A percentile compares a stretch with the other conserved stretches of the same genome.
Evolutionary conservation across 2,797 vertebrate genomes (phyloP).

Genomic region (Gymnothorax reevesii): DNA sequence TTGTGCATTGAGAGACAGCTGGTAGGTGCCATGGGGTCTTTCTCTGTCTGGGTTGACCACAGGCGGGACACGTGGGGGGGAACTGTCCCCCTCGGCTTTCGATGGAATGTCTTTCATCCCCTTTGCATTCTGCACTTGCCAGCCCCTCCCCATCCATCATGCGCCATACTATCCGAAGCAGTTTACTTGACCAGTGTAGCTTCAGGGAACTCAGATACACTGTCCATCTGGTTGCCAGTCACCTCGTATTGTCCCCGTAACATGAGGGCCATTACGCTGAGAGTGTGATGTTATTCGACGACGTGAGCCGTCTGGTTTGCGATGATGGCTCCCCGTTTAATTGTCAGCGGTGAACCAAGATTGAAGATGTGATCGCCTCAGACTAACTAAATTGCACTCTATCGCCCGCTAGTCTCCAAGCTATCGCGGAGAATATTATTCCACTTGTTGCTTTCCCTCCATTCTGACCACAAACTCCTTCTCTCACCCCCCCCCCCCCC

Average conservation of each 20-base stretch:
- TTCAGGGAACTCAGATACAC: not conserved
- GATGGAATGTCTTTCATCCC: constrained; percentile 6
- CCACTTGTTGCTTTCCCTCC: constrained; percentile 6
- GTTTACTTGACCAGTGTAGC: not conserved
- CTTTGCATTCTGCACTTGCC: not conserved
- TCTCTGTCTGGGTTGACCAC: not conserved
- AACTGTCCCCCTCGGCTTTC: not conserved
- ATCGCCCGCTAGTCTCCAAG: not conserved
- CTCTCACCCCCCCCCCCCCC: not conserved
- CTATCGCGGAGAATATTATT: not conserved
- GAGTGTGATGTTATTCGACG: not conserved
- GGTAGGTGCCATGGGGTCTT: not conserved
- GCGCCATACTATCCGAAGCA: not conserved
- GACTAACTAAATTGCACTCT: not conserved
- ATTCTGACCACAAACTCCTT: not conserved
- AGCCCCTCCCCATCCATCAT: not conserved
- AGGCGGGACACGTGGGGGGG: not conserved
- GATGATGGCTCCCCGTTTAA: not conserved
- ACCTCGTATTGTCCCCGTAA: not conserved
- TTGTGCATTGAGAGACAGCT: not conserved
- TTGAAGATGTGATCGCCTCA: not conserved
- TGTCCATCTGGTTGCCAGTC: not conserved
- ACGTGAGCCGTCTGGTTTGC: not conserved
- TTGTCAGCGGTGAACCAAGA: not conserved
- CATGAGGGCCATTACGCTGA: not conserved